These are phyloP conservation scores for Sarcophaga variegata DNA, from an alignment of 2,888 invertebrate species.

Conservation along the genomic window DNA sequence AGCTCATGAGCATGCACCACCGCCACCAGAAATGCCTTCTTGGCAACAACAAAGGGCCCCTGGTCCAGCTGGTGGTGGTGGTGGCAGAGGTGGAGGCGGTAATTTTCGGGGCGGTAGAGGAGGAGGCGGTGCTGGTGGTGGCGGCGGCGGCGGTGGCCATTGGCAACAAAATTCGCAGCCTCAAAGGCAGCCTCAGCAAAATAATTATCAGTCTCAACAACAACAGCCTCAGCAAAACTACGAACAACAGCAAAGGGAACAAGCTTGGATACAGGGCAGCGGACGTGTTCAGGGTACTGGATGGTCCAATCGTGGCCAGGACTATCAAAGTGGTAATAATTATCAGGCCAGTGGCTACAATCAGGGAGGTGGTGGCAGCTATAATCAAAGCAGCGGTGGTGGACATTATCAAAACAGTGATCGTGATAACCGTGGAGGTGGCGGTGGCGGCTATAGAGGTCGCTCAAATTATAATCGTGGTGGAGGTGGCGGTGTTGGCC, in stretches of 20 bases:
- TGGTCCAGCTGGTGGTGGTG: constrained; percentile 82
- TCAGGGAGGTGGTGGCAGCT: constrained; percentile 37
- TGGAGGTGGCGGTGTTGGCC: constrained; percentile 63
- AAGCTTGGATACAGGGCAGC: constrained; percentile 77
- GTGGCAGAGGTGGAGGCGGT: constrained; percentile 78
- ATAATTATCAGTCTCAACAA: constrained; percentile 73
- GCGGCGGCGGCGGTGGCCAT: constrained; percentile 74
- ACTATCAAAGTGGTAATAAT: constrained; percentile 66
- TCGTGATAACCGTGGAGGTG: constrained; percentile 1
- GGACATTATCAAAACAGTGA: constrained; percentile 57
- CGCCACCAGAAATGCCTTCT: constrained; percentile 98
- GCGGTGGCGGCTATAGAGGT: constrained; percentile 65
- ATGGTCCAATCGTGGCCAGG: constrained; percentile 76
- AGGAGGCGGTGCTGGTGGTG: constrained; percentile 75
- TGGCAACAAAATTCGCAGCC: constrained; percentile 71
- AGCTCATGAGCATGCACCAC: constrained; percentile 94
- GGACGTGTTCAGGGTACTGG: constrained; percentile 81
- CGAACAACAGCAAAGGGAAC: constrained; percentile 65
- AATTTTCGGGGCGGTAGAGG: constrained; percentile 78
- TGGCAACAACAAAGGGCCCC: constrained; percentile 89
- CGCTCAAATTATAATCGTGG: constrained; percentile 71
- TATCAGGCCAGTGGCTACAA: constrained; percentile 22
- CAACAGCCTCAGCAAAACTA: constrained; percentile 40
- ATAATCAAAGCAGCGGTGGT: constrained; percentile 57
- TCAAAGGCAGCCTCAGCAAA: constrained; percentile 69